Base-by-base conservation (phyloP, 2,113 vertebrate species). In the Lophius piscatorius region DNA sequence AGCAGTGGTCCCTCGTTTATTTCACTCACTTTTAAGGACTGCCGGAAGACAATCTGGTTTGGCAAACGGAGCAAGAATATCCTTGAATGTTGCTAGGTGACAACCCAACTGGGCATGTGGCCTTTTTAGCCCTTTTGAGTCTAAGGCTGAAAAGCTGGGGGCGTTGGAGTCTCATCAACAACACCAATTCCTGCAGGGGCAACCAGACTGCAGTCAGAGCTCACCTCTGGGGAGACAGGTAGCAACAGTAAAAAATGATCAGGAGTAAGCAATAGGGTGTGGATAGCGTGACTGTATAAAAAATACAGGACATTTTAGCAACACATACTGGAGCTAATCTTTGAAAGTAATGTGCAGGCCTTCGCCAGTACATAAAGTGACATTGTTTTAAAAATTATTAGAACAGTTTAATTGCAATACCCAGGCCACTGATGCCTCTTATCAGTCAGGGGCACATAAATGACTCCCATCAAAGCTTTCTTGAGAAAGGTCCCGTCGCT, bases 381-480 rank as follows among this genome's bases (percentile, higher is more conserved):
- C 13, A 8, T 28, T n/a, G n/a, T n/a, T n/a, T n/a, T n/a, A n/a
- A n/a, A n/a, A 28, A 5, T 8, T 28, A 28, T 28, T 28, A 5
- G 26, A 5, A n/a, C 5, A 2, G 26, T 31, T 45, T 28, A 22
- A 1, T 9, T 20, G 17, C 9, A 20, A 16, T 92, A 96, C 94
- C 93, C 89, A 38, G 93, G 92, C 92, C 92, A 94, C 80, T 97
- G 95, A 40, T 63, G 92, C 3, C 89, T 89, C 78, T 90, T 94
- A 85, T 97, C 95, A 13, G 94, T 96, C 62, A 97, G 86, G 0
- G 95, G 95, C 21, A 97, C 93, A 1, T 95, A 96, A 73, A 95
- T 80, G 38, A 97, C 95, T 0, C 93, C 93, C 95, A 97, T 97
- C 65, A 97, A 85, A 4, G 91, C 89, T 2, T 87, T 94, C 64